These are phyloP conservation scores for Periophthalmodon schlosseri DNA, from an alignment of 2,113 vertebrate species.

Conservation along the genomic window DNA sequence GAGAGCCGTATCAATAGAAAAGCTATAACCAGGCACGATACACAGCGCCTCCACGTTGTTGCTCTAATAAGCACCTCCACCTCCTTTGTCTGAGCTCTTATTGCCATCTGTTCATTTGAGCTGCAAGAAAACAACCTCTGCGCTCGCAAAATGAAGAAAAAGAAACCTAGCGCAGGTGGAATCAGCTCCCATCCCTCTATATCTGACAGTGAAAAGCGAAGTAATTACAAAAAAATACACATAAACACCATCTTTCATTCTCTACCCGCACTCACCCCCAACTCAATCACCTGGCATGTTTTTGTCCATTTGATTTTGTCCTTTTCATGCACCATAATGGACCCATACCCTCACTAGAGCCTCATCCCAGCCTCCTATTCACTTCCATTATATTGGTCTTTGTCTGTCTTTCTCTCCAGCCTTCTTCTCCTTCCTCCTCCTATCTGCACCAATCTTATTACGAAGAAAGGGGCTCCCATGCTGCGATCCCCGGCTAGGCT, in stretches of 20 bases:
- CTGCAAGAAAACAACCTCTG: slow-evolving; percentile 43
- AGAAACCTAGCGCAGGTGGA: slow-evolving; percentile 54
- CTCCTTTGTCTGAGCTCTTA: slow-evolving; percentile 51
- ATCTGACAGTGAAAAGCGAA: slow-evolving; percentile 54
- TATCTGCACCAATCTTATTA: slow-evolving; percentile 69
- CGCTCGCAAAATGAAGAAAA: slow-evolving; percentile 36
- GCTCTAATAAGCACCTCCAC: slow-evolving; percentile 29
- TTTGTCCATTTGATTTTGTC: slow-evolving; percentile 63
- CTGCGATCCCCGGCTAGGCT: slow-evolving; percentile 64
- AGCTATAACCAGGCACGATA: slow-evolving; percentile 1
- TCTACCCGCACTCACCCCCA: slow-evolving; percentile 52
- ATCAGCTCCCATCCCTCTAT: slow-evolving; percentile 60
- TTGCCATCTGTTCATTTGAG: slow-evolving; percentile 59
- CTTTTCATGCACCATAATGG: slow-evolving; percentile 71
- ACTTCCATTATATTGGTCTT: slow-evolving; percentile 56
- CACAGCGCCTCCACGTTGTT: slow-evolving; percentile 34
- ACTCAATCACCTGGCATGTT: slow-evolving; percentile 54
- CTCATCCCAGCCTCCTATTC: slow-evolving; percentile 56
- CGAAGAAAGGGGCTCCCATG: slow-evolving; percentile 62
- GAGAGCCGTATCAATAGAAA: neutral
- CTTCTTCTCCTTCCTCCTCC: slow-evolving; percentile 52
- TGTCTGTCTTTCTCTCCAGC: slow-evolving; percentile 6
- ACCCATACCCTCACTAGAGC: slow-evolving; percentile 54
- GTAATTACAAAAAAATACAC: slow-evolving; percentile 55
- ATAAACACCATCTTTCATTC: slow-evolving; percentile 56